phyloP scores from a whole-genome alignment of 2,113 vertebrate genomes.

The Lathamus discolor region DNA sequence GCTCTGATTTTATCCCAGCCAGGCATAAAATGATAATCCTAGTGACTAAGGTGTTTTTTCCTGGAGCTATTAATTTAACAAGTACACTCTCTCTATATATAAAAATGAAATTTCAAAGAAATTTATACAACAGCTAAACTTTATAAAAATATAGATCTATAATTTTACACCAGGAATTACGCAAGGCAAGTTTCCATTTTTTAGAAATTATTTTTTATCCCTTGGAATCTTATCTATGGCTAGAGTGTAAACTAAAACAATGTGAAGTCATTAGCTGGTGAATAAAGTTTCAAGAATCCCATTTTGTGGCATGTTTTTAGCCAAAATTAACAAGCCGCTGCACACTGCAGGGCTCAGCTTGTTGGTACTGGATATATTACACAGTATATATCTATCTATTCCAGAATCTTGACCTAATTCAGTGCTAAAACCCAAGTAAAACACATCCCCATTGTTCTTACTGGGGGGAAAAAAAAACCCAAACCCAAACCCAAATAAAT shows the following conservation, averaged over 20 bases:
- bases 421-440: neutral
- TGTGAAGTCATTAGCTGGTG: neutral
- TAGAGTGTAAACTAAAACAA: neutral
- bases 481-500: conserved; percentile 47
- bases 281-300: neutral
- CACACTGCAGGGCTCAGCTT: neutral
- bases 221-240: neutral
- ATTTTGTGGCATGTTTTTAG: neutral
- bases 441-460: neutral
- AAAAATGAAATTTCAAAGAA: conserved; percentile 52
- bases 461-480: neutral
- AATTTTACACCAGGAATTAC: conserved; percentile 55
- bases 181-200: conserved; percentile 16
- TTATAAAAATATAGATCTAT: conserved; percentile 68
- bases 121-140: conserved; percentile 61
- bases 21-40: neutral
- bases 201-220: conserved; percentile 6
- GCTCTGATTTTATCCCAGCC: conserved; percentile 16
- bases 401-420: conserved; percentile 8
- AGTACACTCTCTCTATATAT: conserved; percentile 30
- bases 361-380: neutral
- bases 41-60: neutral
- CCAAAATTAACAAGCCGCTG: neutral
- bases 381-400: neutral
- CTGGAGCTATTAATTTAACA: conserved; percentile 57